phyloP scores from a whole-genome alignment of 1,140 invertebrate genomes.

The Ostrea edulis region DNA sequence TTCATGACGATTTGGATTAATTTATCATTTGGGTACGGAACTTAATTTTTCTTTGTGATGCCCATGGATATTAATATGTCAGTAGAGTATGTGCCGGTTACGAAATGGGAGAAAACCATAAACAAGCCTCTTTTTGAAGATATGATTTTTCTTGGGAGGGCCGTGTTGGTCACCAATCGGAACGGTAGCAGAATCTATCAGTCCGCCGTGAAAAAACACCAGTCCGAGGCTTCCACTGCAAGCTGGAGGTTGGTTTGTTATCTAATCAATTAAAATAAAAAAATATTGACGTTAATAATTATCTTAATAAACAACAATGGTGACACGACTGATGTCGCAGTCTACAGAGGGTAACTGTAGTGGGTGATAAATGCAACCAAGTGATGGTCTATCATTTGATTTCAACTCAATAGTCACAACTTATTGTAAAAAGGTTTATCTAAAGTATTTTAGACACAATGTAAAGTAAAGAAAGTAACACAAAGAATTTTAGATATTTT shows the following conservation, averaged over 20 bases:
- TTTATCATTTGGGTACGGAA: background rate
- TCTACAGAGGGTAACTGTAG: no score
- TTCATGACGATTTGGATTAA: background rate
- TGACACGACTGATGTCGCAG: background rate
- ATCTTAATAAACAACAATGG: background rate
- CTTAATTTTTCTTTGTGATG: background rate
- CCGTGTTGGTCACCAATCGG: background rate
- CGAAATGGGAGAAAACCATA: background rate
- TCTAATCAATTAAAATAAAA: slow-evolving; percentile 22
- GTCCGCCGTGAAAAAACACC: background rate
- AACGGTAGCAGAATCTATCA: background rate
- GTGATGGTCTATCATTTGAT: background rate
- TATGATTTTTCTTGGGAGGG: background rate
- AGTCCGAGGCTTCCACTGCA: background rate
- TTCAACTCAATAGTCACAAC: background rate
- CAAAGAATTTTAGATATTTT: background rate
- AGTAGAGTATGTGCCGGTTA: background rate
- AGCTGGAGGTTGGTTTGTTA: background rate
- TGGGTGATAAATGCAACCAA: background rate
- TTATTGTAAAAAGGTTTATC: background rate
- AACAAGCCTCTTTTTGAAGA: background rate
- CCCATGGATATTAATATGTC: background rate
- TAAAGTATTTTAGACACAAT: background rate
- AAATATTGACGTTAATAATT: background rate
- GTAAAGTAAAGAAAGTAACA: background rate